Percentiles rank a stretch among this genome's conserved stretches.
These are phyloP conservation scores for Rutilus rutilus DNA, from an alignment of 2,113 vertebrate species.

Conservation along the genomic window DNA sequence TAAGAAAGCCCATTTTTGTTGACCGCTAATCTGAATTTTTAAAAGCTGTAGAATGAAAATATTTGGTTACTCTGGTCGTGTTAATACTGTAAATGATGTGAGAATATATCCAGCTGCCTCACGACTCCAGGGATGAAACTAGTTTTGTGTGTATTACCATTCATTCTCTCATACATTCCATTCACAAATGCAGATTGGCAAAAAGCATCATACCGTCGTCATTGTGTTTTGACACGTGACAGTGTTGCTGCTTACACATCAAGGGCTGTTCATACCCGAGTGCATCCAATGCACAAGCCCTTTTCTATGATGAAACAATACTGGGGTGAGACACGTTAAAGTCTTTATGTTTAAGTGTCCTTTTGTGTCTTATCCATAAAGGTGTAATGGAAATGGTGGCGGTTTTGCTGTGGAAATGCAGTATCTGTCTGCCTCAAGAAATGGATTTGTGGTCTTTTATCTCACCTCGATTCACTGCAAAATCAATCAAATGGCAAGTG, in stretches of 20 bases:
- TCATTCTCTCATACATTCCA: background rate
- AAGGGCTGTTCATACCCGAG: background rate
- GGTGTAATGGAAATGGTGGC: background rate
- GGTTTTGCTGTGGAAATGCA: background rate
- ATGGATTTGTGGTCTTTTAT: conserved; percentile 7
- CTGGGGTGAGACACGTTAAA: background rate
- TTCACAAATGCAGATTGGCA: background rate
- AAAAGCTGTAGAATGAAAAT: background rate
- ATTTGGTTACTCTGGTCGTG: background rate
- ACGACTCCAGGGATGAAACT: background rate
- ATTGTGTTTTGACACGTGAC: background rate
- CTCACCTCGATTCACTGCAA: background rate
- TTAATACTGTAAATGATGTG: background rate
- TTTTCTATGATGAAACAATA: conserved; percentile 1
- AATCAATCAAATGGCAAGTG: conserved; percentile 19
- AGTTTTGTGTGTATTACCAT: background rate
- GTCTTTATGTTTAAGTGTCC: background rate
- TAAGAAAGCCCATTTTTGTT: background rate
- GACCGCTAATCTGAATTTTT: background rate
- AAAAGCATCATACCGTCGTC: background rate
- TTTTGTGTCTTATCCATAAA: background rate
- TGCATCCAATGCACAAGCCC: background rate
- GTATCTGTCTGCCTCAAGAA: background rate
- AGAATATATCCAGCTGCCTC: background rate
- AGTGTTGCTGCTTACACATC: background rate